Evolutionary conservation across 2,888 invertebrate genomes (phyloP).

Genomic region (Chymomyza caudatula): DNA sequence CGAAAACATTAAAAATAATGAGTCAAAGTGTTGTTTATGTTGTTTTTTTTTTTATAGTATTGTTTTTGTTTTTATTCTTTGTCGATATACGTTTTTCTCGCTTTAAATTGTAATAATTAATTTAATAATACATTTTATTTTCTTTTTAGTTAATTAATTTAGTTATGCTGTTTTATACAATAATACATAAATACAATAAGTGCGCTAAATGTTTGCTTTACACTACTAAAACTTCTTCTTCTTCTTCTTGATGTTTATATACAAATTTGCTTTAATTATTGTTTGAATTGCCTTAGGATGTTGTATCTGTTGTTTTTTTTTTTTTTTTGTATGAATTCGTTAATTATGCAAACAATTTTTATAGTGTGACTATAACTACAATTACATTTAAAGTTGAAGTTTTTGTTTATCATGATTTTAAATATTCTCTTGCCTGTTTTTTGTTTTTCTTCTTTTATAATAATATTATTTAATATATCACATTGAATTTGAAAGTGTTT

Average conservation of each 20-base stretch:
- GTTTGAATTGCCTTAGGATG: conserved; percentile 37
- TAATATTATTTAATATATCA: conserved; percentile 61
- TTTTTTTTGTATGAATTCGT: not conserved
- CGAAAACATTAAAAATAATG: not conserved
- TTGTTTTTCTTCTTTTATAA: conserved; percentile 18
- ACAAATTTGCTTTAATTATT: conserved; percentile 26
- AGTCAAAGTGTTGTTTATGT: conserved; percentile 28
- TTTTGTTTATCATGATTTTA: conserved; percentile 2
- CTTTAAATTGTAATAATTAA: conserved; percentile 66
- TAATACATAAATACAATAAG: conserved; percentile 69
- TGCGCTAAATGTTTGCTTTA: conserved; percentile 53
- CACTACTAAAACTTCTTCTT: conserved; percentile 33
- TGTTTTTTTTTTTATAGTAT: conserved; percentile 52
- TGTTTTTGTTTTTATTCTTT: conserved; percentile 38
- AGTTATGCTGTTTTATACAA: conserved; percentile 36
- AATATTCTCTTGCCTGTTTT: conserved; percentile 3
- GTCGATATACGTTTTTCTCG: conserved; percentile 33
- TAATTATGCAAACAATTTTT: conserved; percentile 9
- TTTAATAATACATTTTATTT: conserved; percentile 66
- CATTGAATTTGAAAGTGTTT: conserved; percentile 70
- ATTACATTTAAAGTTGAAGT: conserved; percentile 39
- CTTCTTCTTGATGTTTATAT: conserved; percentile 24
- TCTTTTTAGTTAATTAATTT: conserved; percentile 62
- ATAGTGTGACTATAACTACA: conserved; percentile 41
- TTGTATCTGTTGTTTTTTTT: not conserved